phyloP scores from a whole-genome alignment of 2,888 invertebrate genomes.

The Cantharis rufa region DNA sequence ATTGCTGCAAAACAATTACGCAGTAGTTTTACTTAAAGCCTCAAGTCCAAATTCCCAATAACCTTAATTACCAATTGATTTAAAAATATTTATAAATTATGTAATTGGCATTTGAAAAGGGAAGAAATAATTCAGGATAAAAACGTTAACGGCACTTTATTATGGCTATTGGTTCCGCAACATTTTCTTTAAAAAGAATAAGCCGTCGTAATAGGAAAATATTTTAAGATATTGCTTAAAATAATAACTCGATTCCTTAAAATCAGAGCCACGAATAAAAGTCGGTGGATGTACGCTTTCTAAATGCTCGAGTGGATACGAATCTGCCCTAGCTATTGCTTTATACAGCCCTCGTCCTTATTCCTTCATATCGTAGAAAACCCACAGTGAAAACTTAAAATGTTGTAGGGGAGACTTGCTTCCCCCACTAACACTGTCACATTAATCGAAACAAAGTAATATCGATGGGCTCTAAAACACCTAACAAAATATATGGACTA shows the following conservation, averaged over 20 bases:
- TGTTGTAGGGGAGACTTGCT: conserved; percentile 32
- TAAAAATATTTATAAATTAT: background rate
- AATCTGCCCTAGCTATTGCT: conserved; percentile 32
- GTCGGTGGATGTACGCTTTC: conserved; percentile 29
- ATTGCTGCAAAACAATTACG: no score
- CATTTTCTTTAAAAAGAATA: background rate
- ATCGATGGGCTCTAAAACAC: conserved; percentile 46
- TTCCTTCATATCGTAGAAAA: conserved; percentile 31
- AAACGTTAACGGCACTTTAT: background rate
- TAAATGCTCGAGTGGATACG: conserved; percentile 36
- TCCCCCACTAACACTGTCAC: conserved; percentile 46
- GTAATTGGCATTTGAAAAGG: background rate
- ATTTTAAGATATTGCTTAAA: conserved; percentile 3
- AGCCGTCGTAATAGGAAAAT: background rate
- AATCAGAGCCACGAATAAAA: background rate
- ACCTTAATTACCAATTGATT: no score
- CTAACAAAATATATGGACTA: conserved; percentile 40
- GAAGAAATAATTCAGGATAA: background rate
- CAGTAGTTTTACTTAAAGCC: no score
- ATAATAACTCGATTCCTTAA: background rate
- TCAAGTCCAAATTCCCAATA: no score
- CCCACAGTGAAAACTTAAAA: conserved; percentile 40
- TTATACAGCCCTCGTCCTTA: conserved; percentile 36
- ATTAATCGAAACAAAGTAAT: conserved; percentile 51
- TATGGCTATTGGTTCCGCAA: background rate